phyloP scores from a whole-genome alignment of 2,888 invertebrate genomes.

The Dicyrtomina minuta region DNA sequence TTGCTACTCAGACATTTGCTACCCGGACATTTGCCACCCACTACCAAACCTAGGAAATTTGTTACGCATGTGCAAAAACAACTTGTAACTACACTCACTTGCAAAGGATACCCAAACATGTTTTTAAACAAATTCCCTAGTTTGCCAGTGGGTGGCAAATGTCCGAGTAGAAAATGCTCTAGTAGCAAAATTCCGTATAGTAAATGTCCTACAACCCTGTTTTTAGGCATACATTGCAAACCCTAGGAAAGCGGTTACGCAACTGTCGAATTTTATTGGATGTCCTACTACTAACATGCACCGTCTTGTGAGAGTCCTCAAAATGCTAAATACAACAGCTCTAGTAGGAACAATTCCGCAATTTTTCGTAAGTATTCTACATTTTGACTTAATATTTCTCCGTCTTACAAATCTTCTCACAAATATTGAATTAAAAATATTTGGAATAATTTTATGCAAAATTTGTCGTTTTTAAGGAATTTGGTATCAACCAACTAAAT shows the following conservation, averaged over 20 bases:
- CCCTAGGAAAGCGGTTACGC: neutral
- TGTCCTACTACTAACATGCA: constrained; percentile 9
- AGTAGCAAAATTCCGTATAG: neutral
- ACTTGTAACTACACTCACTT: too few relatives aligned
- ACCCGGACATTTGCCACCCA: too few relatives aligned
- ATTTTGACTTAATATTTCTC: too few relatives aligned
- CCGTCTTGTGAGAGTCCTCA: neutral
- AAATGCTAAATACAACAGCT: neutral
- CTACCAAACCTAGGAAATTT: too few relatives aligned
- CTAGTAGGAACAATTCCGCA: constrained; percentile 18
- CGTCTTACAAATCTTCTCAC: too few relatives aligned
- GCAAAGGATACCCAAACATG: too few relatives aligned
- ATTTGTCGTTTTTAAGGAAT: constrained; percentile 19
- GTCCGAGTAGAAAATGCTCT: neutral
- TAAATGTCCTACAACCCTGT: neutral
- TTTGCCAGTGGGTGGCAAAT: too few relatives aligned
- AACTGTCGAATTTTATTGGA: neutral
- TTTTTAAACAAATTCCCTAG: too few relatives aligned
- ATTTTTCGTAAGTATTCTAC: constrained; percentile 28
- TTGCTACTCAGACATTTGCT: too few relatives aligned
- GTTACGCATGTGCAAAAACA: too few relatives aligned
- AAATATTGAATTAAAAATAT: neutral
- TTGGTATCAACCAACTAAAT: constrained; percentile 67
- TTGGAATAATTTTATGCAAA: neutral
- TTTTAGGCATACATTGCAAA: constrained; percentile 22